phyloP scores from a whole-genome alignment of 2,797 vertebrate species.

The Sciaenops ocellatus region DNA sequence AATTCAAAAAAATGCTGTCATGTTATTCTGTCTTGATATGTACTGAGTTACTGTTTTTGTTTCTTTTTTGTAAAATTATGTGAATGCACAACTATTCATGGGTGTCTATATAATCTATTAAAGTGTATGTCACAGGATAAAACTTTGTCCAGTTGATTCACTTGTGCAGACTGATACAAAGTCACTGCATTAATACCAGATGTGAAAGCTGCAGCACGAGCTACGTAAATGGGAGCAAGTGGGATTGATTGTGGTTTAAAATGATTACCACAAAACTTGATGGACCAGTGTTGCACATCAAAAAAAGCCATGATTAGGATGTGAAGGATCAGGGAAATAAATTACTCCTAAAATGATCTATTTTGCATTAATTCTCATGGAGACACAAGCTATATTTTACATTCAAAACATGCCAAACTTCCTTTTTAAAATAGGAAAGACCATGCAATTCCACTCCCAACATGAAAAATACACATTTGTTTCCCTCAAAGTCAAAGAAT shows the following conservation, averaged over 20 bases:
- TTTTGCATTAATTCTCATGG: neutral
- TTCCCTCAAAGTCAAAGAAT: conserved; percentile 36
- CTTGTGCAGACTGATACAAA: conserved; percentile 25
- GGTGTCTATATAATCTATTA: conserved; percentile 25
- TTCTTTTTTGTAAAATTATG: conserved; percentile 6
- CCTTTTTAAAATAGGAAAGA: neutral
- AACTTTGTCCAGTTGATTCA: conserved; percentile 20
- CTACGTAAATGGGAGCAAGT: conserved; percentile 42
- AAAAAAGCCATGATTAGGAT: conserved; percentile 58
- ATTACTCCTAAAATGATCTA: conserved; percentile 41
- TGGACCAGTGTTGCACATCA: conserved; percentile 64
- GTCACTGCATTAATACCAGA: conserved; percentile 57
- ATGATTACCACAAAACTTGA: conserved; percentile 61
- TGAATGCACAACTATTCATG: neutral
- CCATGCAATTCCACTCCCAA: neutral
- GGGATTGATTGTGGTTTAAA: conserved; percentile 70
- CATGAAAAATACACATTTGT: neutral
- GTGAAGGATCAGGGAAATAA: conserved; percentile 48
- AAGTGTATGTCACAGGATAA: conserved; percentile 47
- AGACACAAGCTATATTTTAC: neutral
- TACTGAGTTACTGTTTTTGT: neutral
- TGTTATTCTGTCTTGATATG: conserved; percentile 6
- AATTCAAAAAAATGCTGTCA: conserved; percentile 33
- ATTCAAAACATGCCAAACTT: neutral
- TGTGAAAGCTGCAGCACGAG: conserved; percentile 45